Conservation (phyloP, 2,888 invertebrate species). For the Hetaerina titia region DNA sequence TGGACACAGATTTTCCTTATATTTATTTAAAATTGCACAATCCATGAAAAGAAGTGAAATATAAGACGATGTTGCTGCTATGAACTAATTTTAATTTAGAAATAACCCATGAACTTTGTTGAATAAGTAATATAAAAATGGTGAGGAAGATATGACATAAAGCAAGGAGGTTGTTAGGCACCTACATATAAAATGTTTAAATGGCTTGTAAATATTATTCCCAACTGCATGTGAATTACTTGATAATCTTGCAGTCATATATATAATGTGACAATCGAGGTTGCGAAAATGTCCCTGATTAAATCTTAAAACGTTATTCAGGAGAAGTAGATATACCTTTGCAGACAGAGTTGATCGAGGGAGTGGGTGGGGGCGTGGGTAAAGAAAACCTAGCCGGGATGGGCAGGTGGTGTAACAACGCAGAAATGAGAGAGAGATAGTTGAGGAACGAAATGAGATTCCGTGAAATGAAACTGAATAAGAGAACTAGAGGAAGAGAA, state of each 20-base stretch:
- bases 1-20: no score
- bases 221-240: constrained; percentile 1
- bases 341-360: background rate
- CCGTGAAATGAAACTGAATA: constrained; percentile 44
- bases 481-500: background rate
- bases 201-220: background rate
- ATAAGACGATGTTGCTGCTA: no score
- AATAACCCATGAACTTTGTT: no score
- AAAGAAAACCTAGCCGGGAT: background rate
- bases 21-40: no score
- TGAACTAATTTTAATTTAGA: no score
- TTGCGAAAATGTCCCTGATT: constrained; percentile 8
- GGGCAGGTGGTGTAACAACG: background rate
- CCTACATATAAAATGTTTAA: background rate
- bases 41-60: no score
- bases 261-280: background rate
- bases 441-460: constrained; percentile 47
- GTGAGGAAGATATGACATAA: background rate
- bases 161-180: background rate
- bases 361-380: background rate
- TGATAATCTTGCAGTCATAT: background rate
- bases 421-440: constrained; percentile 38
- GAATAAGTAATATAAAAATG: background rate
- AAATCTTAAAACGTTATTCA: background rate
- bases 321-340: background rate